Conservation (phyloP, 2,888 invertebrate genomes). For the Plagodis pulveraria region DNA sequence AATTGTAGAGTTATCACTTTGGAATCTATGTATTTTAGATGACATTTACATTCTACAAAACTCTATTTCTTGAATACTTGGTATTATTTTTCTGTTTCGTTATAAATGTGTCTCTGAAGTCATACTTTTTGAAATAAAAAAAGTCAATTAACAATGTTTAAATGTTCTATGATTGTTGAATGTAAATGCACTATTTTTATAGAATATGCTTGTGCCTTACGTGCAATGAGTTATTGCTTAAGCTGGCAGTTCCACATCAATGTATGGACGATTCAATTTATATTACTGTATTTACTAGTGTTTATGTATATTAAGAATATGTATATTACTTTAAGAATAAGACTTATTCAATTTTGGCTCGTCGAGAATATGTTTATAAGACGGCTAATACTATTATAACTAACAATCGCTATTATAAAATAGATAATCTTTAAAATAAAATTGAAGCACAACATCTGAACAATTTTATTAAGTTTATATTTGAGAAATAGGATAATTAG, state of each 20-base stretch:
- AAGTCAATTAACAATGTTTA: slow-evolving; percentile 76
- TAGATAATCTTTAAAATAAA: slow-evolving; percentile 23
- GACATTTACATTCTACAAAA: slow-evolving; percentile 63
- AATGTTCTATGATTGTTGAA: slow-evolving; percentile 62
- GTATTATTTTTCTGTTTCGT: slow-evolving; percentile 44
- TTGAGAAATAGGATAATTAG: slow-evolving; percentile 20
- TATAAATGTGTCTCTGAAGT: slow-evolving; percentile 48
- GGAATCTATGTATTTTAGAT: slow-evolving; percentile 78
- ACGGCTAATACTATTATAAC: slow-evolving; percentile 40
- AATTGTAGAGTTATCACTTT: slow-evolving; percentile 60
- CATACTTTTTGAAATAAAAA: slow-evolving; percentile 46
- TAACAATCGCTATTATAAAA: slow-evolving; percentile 17
- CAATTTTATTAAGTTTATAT: slow-evolving; percentile 29
- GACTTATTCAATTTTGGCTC: slow-evolving; percentile 38
- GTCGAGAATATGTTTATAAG: slow-evolving; percentile 71
- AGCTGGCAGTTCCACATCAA: slow-evolving; percentile 49
- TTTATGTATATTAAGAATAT: slow-evolving; percentile 18
- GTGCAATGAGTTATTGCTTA: slow-evolving; percentile 49
- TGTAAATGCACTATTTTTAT: slow-evolving; percentile 56
- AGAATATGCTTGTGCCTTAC: slow-evolving; percentile 65
- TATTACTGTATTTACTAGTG: slow-evolving; percentile 26
- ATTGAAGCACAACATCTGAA: slow-evolving; percentile 28
- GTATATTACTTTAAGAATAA: slow-evolving; percentile 23
- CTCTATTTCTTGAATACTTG: slow-evolving; percentile 42
- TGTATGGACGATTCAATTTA: slow-evolving; percentile 7